Conservation (phyloP, 2,797 vertebrate species). For the Stomatorhinus walkeri region DNA sequence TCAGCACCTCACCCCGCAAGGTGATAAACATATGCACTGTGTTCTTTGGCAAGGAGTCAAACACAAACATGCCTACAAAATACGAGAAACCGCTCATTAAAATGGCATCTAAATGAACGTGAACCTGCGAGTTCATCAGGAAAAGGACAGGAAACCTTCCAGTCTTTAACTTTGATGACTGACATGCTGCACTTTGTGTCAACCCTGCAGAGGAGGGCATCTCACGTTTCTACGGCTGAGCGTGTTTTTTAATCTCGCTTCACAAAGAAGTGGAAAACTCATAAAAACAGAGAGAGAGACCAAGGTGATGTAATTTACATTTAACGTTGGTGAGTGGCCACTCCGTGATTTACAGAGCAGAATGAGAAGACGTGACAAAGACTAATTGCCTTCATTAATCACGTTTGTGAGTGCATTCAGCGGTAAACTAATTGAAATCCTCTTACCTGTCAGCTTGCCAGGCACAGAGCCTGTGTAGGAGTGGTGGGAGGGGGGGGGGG, state of each 20-base stretch:
- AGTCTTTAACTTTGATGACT: background rate
- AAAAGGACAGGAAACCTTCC: background rate
- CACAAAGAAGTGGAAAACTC: constrained; percentile 48
- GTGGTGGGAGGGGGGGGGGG: constrained; percentile 35
- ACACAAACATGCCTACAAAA: background rate
- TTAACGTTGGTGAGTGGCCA: constrained; percentile 54
- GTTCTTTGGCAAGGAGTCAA: constrained; percentile 2
- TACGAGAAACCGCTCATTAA: background rate
- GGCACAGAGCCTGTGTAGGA: constrained; percentile 53
- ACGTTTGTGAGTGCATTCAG: constrained; percentile 55
- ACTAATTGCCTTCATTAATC: constrained; percentile 80
- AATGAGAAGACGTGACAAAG: constrained; percentile 69
- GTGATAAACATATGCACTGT: background rate
- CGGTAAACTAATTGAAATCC: constrained; percentile 74
- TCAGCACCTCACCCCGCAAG: background rate
- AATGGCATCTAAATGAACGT: background rate
- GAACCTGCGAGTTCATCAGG: background rate
- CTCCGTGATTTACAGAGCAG: constrained; percentile 56
- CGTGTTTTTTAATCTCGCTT: constrained; percentile 15
- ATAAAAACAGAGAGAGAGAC: constrained; percentile 50
- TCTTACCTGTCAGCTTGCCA: constrained; percentile 63
- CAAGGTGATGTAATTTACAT: constrained; percentile 68
- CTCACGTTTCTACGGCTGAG: background rate
- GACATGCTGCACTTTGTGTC: background rate
- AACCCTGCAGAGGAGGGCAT: background rate